Base-by-base conservation (phyloP, 2,797 vertebrate genomes). In the Typhlichthys eigenmanni region DNA sequence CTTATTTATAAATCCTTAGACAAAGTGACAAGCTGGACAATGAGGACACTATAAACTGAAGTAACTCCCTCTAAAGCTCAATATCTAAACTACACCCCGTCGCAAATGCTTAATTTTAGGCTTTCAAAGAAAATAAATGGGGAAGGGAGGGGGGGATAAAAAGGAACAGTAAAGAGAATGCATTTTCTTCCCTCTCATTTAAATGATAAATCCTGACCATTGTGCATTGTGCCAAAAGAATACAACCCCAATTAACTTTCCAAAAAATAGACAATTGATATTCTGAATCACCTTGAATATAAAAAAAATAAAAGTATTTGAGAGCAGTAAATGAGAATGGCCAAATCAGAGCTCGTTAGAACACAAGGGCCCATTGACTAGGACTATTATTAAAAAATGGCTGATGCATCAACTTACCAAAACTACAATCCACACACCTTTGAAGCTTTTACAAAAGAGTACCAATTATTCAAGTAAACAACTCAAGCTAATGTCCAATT, bases 391-490 rank as follows among this genome's bases (percentile, higher is more conserved):
- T 29, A 29, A 43, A 10, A 43, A 85, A 87, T 80, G 62, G 79
- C 66, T 7, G 55, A 32, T 8, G 58, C 24, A 60, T 89, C 80
- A 78, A 69, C 71, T 72, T 73, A 51, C 61, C 17, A 17, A 17
- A 53, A 72, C 59, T 61, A 66, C 50, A 75, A 71, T 13, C 58
- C 57, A 64, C 47, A 64, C 64, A 61, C 70, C 45, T 68, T 47
- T 8, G 54, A 62, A 58, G 57, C 53, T 60, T 87, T 74, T 73
- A 19, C n/a, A 61, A 76, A 79, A 66, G 68, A 75, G 51, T 67
- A 43, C 57, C 64, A 82, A 88, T 85, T 85, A 87, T 86, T 85
- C 66, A 81, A 83, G 62, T 70, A 81, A 86, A 83, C 62, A 72
- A 61, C 73, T 75, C 71, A 71, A 81, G 85, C 85, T 79, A 86